Percentiles rank a stretch among this genome's conserved stretches.
These are phyloP conservation scores for Rhadina sibilatrix DNA, from an alignment of 2,113 vertebrate genomes.

Conservation along the genomic window DNA sequence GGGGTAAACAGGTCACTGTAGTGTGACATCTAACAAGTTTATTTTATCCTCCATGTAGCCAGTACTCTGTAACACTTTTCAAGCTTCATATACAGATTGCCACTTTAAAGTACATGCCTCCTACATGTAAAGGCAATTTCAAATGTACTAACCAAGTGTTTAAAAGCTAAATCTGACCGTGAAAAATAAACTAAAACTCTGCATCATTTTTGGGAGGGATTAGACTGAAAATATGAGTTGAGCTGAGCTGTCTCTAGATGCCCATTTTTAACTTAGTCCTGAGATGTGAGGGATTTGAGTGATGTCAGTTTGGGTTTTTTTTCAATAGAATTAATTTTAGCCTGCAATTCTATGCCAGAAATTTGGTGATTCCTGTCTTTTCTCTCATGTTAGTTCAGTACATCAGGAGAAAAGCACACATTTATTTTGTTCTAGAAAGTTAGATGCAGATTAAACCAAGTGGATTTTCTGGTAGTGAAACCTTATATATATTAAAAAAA, in stretches of 20 bases:
- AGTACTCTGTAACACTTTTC: background rate
- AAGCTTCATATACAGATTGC: background rate
- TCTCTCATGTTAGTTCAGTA: background rate
- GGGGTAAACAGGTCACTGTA: background rate
- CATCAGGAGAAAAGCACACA: background rate
- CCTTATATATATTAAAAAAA: background rate
- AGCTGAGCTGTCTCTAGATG: background rate
- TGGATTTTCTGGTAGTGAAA: background rate
- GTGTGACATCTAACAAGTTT: background rate
- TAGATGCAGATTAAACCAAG: background rate
- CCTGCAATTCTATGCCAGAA: background rate
- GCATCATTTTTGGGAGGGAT: background rate
- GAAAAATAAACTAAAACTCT: background rate
- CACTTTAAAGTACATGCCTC: background rate
- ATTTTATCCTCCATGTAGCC: background rate
- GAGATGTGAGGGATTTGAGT: background rate
- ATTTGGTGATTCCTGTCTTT: background rate
- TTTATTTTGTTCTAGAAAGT: background rate
- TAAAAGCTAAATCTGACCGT: background rate
- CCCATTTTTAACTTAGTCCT: background rate
- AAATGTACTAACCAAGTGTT: background rate
- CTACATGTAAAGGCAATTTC: background rate
- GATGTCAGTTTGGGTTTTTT: rapidly evolving
- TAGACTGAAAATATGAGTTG: background rate
- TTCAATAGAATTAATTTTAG: background rate